phyloP scores from a whole-genome alignment of 2,888 invertebrate genomes.

The Lobophora halterata region DNA sequence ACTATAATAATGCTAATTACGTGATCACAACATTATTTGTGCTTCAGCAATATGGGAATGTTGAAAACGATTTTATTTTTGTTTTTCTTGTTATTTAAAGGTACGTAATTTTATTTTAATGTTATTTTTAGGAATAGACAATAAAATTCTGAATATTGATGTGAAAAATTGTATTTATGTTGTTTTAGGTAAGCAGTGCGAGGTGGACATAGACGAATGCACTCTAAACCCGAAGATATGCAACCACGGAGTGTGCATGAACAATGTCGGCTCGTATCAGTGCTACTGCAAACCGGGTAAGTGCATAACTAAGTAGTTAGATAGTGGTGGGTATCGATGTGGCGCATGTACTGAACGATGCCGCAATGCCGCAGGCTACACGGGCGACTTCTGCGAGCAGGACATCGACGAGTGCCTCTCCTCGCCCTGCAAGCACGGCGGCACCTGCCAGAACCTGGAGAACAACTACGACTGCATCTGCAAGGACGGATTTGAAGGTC shows the following conservation, averaged over 20 bases:
- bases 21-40: constrained; percentile 6
- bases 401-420: constrained; percentile 94
- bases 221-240: constrained; percentile 82
- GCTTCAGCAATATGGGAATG: constrained; percentile 11
- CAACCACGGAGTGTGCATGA: constrained; percentile 91
- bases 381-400: constrained; percentile 90
- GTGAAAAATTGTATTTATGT: constrained; percentile 7
- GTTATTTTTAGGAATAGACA: constrained; percentile 6
- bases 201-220: constrained; percentile 89
- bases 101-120: constrained; percentile 28
- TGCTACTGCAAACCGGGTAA: constrained; percentile 91
- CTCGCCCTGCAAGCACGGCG: constrained; percentile 90
- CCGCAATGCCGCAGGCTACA: constrained; percentile 80
- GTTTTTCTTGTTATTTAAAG: constrained; percentile 31
- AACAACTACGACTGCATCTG: constrained; percentile 93
- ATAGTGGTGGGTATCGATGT: constrained; percentile 9
- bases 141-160: not conserved
- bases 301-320: constrained; percentile 11
- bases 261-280: constrained; percentile 86
- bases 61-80: constrained; percentile 24
- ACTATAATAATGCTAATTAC: constrained; percentile 9
- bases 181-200: constrained; percentile 76
- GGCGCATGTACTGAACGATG: constrained; percentile 9
- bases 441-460: constrained; percentile 89
- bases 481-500: constrained; percentile 88